Base-by-base conservation (phyloP, 2,113 vertebrate genomes). In the Equus quagga region DNA sequence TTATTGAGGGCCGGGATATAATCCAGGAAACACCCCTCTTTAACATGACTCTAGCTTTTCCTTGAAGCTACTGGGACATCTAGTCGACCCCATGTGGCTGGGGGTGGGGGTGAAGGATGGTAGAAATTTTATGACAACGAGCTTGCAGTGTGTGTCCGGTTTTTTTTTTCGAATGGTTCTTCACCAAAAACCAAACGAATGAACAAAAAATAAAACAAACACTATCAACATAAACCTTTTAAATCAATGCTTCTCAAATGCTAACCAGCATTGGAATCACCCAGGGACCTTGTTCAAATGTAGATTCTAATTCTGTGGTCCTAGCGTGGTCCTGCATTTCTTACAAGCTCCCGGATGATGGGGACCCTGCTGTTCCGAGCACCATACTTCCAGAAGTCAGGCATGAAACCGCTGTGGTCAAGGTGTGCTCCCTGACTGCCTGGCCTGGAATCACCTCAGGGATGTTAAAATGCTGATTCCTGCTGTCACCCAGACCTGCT, bases 181-280 rank as follows among this genome's bases (percentile, higher is more conserved):
- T 92, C 36, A 88, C 12, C 26, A 41, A 18, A 79, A 83, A 56
- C 5, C 44, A 31, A 94, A 64, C 19, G 69, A 91, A 54, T 5
- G 33, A 46, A 67, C 21, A 81, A 72, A 69, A 46, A 60, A 1
- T 10, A 12, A 14, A 91, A 64, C 56, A 51, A 96, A 64, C 36
- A 62, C 21, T 2, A 54, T 33, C 41, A 33, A 75, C 46, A 79
- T 56, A 92, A 84, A 7, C 19, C 21, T 60, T 83, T 76, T 49
- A 46, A 49, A 65, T 10, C 26, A 84, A 56, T 21, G 72, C 26
- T 33, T 92, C 60, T 91, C 44, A 84, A 69, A 91, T 94, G 89
- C 46, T 56, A 80, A 80, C 17, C 33, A 81, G 65, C 62, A 26
- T 5, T 12, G 6, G 60, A 80, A 41, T 88, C 41, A 65, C n/a